A percentile compares a stretch with the other conserved stretches of the same genome.
phyloP scores from a whole-genome alignment of 2,797 vertebrate species.

The Stomatorhinus walkeri region DNA sequence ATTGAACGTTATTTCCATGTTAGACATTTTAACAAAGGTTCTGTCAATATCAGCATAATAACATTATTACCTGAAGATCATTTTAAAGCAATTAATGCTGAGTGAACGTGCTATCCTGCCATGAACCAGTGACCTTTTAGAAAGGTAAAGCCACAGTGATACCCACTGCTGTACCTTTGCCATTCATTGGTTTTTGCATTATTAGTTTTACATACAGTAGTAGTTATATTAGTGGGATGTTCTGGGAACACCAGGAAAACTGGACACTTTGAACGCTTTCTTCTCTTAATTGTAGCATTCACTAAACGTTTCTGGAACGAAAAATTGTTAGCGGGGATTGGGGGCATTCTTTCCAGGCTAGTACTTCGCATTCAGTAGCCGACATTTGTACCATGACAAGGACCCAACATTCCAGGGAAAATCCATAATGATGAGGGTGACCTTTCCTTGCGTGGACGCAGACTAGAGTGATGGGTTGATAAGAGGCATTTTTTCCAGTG shows the following conservation, averaged over 20 bases:
- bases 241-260: not conserved
- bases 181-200: not conserved
- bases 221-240: not conserved
- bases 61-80: not conserved
- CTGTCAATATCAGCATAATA: not conserved
- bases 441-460: constrained; percentile 56
- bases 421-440: constrained; percentile 51
- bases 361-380: not conserved
- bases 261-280: not conserved
- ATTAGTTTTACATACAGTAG: not conserved
- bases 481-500: constrained; percentile 43
- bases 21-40: not conserved
- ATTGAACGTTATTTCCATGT: not conserved
- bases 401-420: constrained; percentile 4
- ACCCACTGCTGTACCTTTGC: not conserved
- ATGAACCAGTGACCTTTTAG: not conserved
- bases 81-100: not conserved
- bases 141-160: not conserved
- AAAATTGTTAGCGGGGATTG: not conserved
- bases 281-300: not conserved
- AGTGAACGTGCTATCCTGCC: not conserved
- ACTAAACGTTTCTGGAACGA: not conserved
- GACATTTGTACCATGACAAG: not conserved
- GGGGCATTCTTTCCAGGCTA: not conserved
- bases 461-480: constrained; percentile 61